Evolutionary conservation across 23 tunicate genomes (phyloP).

Genomic region (Diplosoma virens): DNA sequence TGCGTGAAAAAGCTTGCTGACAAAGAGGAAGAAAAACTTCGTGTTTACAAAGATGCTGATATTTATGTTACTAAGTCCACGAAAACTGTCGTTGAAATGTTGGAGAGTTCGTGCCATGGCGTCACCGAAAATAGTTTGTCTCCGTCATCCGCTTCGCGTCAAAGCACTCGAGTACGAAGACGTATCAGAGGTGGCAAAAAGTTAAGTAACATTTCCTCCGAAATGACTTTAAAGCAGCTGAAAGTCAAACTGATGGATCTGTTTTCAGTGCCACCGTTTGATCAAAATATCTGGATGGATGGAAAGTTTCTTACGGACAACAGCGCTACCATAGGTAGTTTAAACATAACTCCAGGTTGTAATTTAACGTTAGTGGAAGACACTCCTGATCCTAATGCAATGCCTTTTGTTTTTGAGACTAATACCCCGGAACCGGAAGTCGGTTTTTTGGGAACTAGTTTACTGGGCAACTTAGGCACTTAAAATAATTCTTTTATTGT

Average conservation of each 20-base stretch:
- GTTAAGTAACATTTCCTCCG: constrained; percentile 49
- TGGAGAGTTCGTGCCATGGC: neutral
- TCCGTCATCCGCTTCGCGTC: neutral
- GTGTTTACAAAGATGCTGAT: constrained; percentile 37
- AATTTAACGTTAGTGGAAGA: constrained; percentile 58
- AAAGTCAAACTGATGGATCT: constrained; percentile 65
- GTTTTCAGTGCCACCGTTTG: constrained; percentile 85
- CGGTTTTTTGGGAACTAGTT: constrained; percentile 81
- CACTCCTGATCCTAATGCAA: constrained; percentile 43
- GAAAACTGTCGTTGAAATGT: constrained; percentile 19
- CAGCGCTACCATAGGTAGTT: constrained; percentile 39
- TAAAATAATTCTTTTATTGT: too few species aligned
- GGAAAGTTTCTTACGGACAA: constrained; percentile 36
- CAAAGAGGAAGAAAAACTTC: constrained; percentile 23
- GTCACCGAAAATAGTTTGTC: neutral
- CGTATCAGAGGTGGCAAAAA: constrained; percentile 68
- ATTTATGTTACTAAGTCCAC: constrained; percentile 39
- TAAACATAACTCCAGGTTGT: constrained; percentile 43
- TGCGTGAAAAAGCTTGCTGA: constrained; percentile 43
- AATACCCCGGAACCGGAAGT: constrained; percentile 51
- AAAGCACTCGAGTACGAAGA: constrained; percentile 22
- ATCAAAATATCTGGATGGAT: constrained; percentile 76
- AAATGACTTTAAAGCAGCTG: constrained; percentile 64
- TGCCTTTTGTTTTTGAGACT: constrained; percentile 25
- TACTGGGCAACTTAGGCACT: constrained; percentile 26